These are phyloP conservation scores for Camponotus floridanus DNA, from an alignment of 1,140 invertebrate genomes.

Conservation along the genomic window DNA sequence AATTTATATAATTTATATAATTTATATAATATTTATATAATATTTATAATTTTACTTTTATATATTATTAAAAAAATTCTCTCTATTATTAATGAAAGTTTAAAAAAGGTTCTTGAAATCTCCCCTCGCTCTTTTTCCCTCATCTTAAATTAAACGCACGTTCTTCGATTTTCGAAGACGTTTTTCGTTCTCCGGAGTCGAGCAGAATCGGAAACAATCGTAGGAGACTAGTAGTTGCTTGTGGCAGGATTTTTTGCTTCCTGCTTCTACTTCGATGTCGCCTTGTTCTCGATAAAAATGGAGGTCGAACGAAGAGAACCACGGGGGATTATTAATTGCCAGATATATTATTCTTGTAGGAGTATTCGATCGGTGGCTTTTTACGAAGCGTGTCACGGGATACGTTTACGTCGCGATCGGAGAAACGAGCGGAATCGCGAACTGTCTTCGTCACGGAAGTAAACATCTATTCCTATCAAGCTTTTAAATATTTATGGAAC, in stretches of 20 bases:
- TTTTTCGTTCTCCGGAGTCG: neutral
- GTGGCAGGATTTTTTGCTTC: neutral
- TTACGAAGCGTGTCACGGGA: conserved; percentile 35
- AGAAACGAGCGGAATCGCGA: conserved; percentile 27
- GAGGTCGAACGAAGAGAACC: neutral
- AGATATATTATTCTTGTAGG: conserved; percentile 10
- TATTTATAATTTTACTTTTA: neutral
- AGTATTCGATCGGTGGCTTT: neutral
- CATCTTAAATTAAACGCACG: neutral
- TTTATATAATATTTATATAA: too few relatives aligned
- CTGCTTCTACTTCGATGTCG: neutral
- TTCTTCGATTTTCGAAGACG: neutral
- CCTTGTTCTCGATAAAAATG: neutral
- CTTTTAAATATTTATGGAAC: conserved; percentile 54
- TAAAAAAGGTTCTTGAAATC: neutral
- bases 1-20: too few relatives aligned
- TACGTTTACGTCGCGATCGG: conserved; percentile 32
- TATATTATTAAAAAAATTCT: neutral
- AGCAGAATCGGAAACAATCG: neutral
- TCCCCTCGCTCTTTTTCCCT: too few relatives aligned
- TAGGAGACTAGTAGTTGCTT: neutral
- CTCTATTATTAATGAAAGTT: neutral
- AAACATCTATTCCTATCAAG: conserved; percentile 45
- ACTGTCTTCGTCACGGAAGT: conserved; percentile 18
- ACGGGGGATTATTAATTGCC: conserved; percentile 42